Percentiles rank a stretch among this genome's conserved stretches.
phyloP scores from a whole-genome alignment of 2,113 vertebrate species.

The Nannospalax galili region DNA sequence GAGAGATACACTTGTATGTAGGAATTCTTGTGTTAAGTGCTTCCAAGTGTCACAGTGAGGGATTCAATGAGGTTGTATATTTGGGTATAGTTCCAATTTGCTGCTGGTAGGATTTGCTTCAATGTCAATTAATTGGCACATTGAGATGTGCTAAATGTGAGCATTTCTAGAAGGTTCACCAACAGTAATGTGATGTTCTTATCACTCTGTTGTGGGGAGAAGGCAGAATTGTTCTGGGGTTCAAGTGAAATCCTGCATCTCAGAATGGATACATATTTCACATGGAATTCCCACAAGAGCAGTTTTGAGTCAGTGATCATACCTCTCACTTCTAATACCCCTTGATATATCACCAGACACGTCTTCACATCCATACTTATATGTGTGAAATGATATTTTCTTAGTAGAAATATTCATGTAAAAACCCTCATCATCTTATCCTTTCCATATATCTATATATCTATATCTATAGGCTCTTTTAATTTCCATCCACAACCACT shows the following conservation, averaged over 20 bases:
- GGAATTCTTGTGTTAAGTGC: not conserved
- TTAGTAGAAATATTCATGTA: not conserved
- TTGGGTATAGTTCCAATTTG: not conserved
- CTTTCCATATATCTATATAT: not conserved
- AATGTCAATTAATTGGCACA: not conserved
- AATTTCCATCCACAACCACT: not conserved
- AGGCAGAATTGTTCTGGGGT: not conserved
- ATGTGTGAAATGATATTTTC: not conserved
- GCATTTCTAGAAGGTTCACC: not conserved
- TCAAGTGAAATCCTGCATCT: conserved; percentile 3
- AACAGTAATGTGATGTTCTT: not conserved
- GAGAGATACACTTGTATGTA: no score
- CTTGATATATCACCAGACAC: not conserved
- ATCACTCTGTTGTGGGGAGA: not conserved
- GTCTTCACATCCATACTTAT: not conserved
- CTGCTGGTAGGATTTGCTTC: conserved; percentile 14
- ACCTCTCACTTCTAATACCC: not conserved
- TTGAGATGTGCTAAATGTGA: not conserved
- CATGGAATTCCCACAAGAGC: not conserved
- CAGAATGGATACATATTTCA: not conserved
- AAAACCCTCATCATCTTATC: not conserved
- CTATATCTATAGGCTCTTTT: not conserved
- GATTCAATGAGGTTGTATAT: not conserved
- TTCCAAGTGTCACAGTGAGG: not conserved
- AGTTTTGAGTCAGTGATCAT: not conserved